phyloP scores from a whole-genome alignment of 2,113 vertebrate genomes.

The Sprattus sprattus region DNA sequence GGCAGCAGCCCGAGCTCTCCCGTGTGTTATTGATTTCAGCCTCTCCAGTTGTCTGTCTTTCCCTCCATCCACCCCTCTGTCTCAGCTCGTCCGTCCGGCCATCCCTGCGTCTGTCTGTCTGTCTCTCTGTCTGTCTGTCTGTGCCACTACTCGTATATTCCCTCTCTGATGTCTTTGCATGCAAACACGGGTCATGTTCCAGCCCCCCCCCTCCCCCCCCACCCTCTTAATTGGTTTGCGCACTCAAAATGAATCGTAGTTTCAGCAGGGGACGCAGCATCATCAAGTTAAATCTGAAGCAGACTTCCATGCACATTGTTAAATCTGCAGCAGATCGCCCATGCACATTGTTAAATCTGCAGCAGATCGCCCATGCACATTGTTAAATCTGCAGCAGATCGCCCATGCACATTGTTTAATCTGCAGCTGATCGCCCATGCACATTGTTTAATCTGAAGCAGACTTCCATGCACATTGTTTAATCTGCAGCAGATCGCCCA shows the following conservation, averaged over 20 bases:
- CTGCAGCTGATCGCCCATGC: too few relatives aligned
- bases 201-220: neutral
- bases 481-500: too few relatives aligned
- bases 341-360: too few relatives aligned
- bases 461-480: too few relatives aligned
- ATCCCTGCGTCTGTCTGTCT: neutral
- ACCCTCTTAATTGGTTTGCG: neutral
- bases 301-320: too few relatives aligned
- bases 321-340: too few relatives aligned
- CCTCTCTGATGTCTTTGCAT: neutral
- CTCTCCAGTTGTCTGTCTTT: constrained; percentile 8
- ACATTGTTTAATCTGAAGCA: too few relatives aligned
- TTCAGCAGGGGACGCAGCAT: too few relatives aligned
- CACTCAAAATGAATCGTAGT: neutral
- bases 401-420: too few relatives aligned
- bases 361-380: too few relatives aligned
- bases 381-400: too few relatives aligned
- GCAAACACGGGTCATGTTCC: neutral
- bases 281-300: too few relatives aligned
- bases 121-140: constrained; percentile 29
- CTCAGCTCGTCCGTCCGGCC: neutral
- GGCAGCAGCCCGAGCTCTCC: constrained; percentile 19
- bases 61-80: neutral
- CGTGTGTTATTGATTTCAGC: constrained; percentile 34
- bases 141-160: neutral